Base-by-base conservation (phyloP, 2,797 vertebrate genomes). In the Alauda arvensis region DNA sequence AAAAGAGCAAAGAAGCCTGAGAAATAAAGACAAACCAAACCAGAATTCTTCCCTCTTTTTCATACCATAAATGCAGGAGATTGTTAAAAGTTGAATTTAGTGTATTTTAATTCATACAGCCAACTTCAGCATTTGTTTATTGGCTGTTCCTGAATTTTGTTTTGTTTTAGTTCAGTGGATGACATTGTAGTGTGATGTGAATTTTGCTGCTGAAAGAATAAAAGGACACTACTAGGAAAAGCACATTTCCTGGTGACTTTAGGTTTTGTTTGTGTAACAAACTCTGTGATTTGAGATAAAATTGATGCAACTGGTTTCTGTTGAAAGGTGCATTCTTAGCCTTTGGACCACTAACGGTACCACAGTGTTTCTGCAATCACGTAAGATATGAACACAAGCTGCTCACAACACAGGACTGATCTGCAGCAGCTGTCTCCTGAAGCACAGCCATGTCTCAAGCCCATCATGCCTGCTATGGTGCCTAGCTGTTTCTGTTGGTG, bases 151-250 rank as follows among this genome's bases (percentile, higher is more conserved):
- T 61, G 31, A 52, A 83, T 42, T 72, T 34, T 48, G 17, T 28
- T 79, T 84, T 37, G 9, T 51, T 76, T 70, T 17, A n/a, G 14
- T 89, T 77, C 61, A 65, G 34, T 24, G 12, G 52, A 18, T 51
- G 77, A 80, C 59, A 26, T 0, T 42, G 37, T 20, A 78, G 31
- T 24, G 40, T 14, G 51, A 33, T 3, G 26, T 6, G 11, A 52
- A 53, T 77, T 72, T 40, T 81, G 17, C 49, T 72, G 33, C 6
- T 69, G 29, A 80, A 91, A 85, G 52, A 88, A 68, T 17, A 60
- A 25, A 81, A 67, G 34, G 28, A 75, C 48, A 52, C 45, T 85
- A 59, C n/a, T 48, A 77, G 59, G 68, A 71, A 77, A 75, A 62
- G 14, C 6, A 12, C 8, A 13, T 25, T 79, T 82, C 43, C 63